A percentile compares a stretch with the other conserved stretches of the same genome.
These are phyloP conservation scores for Eulithis testata DNA, from an alignment of 2,888 invertebrate genomes.

Conservation along the genomic window DNA sequence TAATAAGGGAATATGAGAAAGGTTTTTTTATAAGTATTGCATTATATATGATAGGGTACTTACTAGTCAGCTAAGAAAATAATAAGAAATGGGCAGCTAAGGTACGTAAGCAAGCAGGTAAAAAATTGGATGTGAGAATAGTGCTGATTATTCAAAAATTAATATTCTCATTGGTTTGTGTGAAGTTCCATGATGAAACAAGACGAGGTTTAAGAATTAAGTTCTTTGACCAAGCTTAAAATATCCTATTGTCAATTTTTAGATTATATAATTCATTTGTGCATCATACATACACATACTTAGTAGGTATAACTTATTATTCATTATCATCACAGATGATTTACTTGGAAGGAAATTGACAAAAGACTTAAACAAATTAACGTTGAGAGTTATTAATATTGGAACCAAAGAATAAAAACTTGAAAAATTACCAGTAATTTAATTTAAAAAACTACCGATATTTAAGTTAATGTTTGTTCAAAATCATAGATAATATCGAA, in stretches of 20 bases:
- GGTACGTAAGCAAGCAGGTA: neutral
- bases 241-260: slow-evolving; percentile 33
- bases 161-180: no score
- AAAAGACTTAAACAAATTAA: slow-evolving; percentile 29
- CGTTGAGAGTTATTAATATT: slow-evolving; percentile 54
- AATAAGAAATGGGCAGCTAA: neutral
- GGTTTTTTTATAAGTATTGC: neutral
- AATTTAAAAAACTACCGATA: neutral
- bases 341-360: slow-evolving; percentile 30
- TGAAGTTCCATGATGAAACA: neutral
- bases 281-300: slow-evolving; percentile 18
- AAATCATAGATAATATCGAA: neutral
- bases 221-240: neutral
- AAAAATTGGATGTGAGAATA: neutral
- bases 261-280: slow-evolving; percentile 32
- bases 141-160: no score
- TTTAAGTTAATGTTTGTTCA: neutral
- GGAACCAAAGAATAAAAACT: slow-evolving; percentile 47
- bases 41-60: neutral
- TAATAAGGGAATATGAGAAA: slow-evolving; percentile 1
- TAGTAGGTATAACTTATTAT: no score
- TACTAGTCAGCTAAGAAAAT: neutral
- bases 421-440: neutral
- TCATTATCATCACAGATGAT: slow-evolving; percentile 35
- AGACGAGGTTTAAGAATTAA: neutral